phyloP scores from a whole-genome alignment of 2,888 invertebrate species.

The Ophion slaviceki region DNA sequence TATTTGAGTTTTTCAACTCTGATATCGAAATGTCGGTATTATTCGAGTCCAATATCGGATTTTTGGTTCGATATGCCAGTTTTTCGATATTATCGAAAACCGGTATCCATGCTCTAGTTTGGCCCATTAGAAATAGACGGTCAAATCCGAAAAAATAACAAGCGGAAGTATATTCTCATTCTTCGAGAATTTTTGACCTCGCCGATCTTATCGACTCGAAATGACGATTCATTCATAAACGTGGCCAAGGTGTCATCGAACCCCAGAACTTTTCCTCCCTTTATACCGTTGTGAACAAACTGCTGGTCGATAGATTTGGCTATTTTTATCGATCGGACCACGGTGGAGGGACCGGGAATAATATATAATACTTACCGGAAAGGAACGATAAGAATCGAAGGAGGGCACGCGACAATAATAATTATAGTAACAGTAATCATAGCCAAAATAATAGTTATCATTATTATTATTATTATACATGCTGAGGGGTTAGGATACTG shows the following conservation, averaged over 20 bases:
- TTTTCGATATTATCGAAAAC: too few species aligned
- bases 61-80: too few species aligned
- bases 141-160: not conserved
- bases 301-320: constrained; percentile 33
- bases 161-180: not conserved
- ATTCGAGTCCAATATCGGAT: too few species aligned
- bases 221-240: constrained; percentile 32
- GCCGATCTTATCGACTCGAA: not conserved
- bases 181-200: not conserved
- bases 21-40: too few species aligned
- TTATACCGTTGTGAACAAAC: constrained; percentile 38
- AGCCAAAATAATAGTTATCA: not conserved
- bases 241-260: constrained; percentile 51
- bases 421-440: not conserved
- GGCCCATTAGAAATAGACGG: not conserved
- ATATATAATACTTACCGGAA: constrained; percentile 18
- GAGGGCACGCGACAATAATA: constrained; percentile 6
- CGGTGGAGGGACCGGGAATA: not conserved
- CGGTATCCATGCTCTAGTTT: too few species aligned
- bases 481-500: too few species aligned
- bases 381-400: constrained; percentile 7
- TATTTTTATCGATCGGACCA: constrained; percentile 38
- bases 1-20: too few species aligned
- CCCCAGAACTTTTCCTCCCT: constrained; percentile 25
- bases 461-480: not conserved